phyloP scores from a whole-genome alignment of 1,140 invertebrate species.

The Philotrypesis tridentata region DNA sequence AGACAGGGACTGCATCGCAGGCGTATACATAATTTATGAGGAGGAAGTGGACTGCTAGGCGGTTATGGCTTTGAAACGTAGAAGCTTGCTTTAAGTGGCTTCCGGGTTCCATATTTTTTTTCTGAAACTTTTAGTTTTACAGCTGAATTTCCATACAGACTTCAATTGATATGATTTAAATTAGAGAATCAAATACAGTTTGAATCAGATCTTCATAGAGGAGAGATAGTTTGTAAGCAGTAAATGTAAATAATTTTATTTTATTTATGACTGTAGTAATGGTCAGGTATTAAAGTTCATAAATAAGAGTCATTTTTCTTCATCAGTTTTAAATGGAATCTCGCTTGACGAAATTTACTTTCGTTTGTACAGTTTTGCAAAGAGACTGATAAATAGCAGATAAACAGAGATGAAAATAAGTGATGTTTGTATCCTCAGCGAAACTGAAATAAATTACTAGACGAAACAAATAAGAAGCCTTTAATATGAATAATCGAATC shows the following conservation, averaged over 20 bases:
- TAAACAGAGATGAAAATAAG: not conserved
- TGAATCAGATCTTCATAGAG: too few species aligned
- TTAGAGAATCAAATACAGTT: too few species aligned
- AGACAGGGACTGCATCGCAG: not conserved
- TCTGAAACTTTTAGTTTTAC: not conserved
- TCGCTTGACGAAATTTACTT: too few species aligned
- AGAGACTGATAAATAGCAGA: too few species aligned
- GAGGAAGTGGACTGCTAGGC: not conserved
- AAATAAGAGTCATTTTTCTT: not conserved
- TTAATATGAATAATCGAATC: not conserved
- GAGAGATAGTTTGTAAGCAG: too few species aligned
- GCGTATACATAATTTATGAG: conserved; percentile 6
- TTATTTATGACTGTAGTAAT: too few species aligned
- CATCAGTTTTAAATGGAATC: too few species aligned
- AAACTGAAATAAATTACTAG: not conserved
- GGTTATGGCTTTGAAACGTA: not conserved
- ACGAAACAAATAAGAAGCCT: not conserved
- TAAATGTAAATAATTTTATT: too few species aligned
- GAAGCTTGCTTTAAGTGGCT: not conserved
- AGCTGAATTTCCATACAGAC: not conserved
- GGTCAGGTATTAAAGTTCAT: not conserved
- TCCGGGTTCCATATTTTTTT: not conserved
- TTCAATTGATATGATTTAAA: not conserved
- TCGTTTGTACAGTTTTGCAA: too few species aligned
- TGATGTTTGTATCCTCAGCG: not conserved